Evolutionary conservation across 1,140 invertebrate species (phyloP).

Genomic region (Drosophila athabasca): DNA sequence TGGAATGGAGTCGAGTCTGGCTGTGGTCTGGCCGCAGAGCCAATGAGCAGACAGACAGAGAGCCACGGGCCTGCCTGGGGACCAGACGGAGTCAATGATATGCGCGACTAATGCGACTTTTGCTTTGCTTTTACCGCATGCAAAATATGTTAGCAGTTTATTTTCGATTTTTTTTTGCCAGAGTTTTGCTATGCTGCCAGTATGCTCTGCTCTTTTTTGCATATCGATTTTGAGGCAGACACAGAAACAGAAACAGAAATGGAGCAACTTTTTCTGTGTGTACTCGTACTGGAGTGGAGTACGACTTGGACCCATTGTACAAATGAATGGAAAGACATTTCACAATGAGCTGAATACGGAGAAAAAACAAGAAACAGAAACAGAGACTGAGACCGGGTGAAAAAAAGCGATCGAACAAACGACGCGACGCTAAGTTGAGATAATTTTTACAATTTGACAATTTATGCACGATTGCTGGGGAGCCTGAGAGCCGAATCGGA

Average conservation of each 20-base stretch:
- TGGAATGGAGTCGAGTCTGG: conserved; percentile 23
- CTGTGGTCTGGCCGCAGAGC: conserved; percentile 23
- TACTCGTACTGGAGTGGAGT: conserved; percentile 12
- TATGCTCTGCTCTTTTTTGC: conserved; percentile 40
- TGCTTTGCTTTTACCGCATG: conserved; percentile 57
- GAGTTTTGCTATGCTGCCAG: conserved; percentile 3
- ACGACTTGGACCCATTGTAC: conserved; percentile 55
- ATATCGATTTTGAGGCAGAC: conserved; percentile 62
- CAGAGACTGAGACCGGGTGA: background rate
- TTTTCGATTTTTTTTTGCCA: conserved; percentile 19
- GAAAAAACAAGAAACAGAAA: background rate
- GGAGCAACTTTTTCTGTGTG: conserved; percentile 58
- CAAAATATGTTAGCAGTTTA: conserved; percentile 64
- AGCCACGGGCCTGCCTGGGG: conserved; percentile 12
- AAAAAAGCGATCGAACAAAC: conserved; percentile 38
- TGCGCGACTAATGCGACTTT: conserved; percentile 70
- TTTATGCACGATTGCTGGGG: conserved; percentile 74
- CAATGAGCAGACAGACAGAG: conserved; percentile 12
- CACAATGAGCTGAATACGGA: conserved; percentile 55
- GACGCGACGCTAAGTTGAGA: conserved; percentile 74
- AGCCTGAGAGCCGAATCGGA: conserved; percentile 30
- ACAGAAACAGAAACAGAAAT: conserved; percentile 60
- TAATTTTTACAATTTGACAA: conserved; percentile 82
- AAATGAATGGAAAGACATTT: conserved; percentile 75
- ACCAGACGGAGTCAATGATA: conserved; percentile 62